phyloP scores from a whole-genome alignment of 2,113 vertebrate genomes.

The Trogon surrucura region DNA sequence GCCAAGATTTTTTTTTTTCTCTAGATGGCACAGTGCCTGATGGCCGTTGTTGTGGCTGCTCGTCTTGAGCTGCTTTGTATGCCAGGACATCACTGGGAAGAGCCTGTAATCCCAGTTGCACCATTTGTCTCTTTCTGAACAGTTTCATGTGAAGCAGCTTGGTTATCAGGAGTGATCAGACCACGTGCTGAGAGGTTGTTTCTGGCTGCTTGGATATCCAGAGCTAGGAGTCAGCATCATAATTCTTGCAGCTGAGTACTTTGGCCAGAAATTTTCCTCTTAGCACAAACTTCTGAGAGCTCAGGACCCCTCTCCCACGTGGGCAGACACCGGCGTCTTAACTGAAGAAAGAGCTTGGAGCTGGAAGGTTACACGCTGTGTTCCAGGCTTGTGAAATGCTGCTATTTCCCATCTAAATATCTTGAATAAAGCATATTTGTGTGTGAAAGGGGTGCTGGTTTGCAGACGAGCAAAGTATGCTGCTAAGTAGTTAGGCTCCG shows the following conservation, averaged over 20 bases:
- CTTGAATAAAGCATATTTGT: background rate
- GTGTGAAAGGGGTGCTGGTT: background rate
- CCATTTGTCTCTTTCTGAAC: background rate
- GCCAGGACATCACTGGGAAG: background rate
- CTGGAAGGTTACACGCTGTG: background rate
- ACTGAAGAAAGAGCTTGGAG: background rate
- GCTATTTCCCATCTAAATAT: background rate
- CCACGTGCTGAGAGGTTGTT: background rate
- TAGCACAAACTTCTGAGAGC: background rate
- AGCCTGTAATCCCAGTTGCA: background rate
- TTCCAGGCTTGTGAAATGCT: background rate
- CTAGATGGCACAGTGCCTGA: background rate
- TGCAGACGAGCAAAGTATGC: background rate
- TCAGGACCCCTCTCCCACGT: fast-evolving
- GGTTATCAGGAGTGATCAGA: background rate
- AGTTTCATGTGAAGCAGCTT: background rate
- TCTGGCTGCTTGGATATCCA: background rate
- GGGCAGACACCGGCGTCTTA: background rate
- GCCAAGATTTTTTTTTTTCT: background rate
- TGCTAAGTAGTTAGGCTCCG: background rate
- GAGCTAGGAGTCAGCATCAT: fast-evolving
- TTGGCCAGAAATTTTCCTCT: background rate
- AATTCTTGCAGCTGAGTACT: background rate
- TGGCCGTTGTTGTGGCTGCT: background rate
- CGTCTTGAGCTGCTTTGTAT: background rate